Percentiles rank a stretch among this genome's conserved stretches.
phyloP scores from a whole-genome alignment of 2,113 vertebrate species.

The Pollimyrus isidori region DNA sequence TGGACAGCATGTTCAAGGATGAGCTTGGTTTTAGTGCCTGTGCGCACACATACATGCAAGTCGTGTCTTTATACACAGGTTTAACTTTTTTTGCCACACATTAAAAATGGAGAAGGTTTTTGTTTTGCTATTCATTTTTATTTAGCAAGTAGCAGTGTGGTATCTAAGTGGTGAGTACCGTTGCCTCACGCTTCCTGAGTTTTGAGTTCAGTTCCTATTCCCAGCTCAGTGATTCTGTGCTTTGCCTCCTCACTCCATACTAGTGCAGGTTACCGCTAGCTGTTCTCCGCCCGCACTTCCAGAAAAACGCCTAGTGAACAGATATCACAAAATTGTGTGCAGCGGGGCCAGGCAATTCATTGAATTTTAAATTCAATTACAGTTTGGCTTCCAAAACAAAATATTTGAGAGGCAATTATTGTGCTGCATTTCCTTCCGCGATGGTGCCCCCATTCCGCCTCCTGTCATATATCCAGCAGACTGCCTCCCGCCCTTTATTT shows the following conservation, averaged over 20 bases:
- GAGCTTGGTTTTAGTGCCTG: not conserved
- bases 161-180: not conserved
- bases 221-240: not conserved
- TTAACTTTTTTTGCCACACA: not conserved
- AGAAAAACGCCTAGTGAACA: not conserved
- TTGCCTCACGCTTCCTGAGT: not conserved
- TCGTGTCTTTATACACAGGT: not conserved
- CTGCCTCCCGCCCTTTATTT: not conserved
- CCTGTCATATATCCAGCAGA: not conserved
- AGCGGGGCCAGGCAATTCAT: not conserved
- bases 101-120: not conserved
- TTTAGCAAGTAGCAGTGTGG: not conserved
- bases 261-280: not conserved
- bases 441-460: not conserved
- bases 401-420: not conserved
- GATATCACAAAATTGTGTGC: not conserved
- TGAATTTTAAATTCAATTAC: not conserved
- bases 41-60: not conserved
- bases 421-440: not conserved
- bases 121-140: not conserved
- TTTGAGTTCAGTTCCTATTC: not conserved
- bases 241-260: not conserved
- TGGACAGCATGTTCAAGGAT: not conserved
- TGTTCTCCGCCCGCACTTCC: not conserved
- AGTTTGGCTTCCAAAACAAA: not conserved